Evolutionary conservation across 2,113 vertebrate genomes (phyloP).

Genomic region (Plecotus auritus): DNA sequence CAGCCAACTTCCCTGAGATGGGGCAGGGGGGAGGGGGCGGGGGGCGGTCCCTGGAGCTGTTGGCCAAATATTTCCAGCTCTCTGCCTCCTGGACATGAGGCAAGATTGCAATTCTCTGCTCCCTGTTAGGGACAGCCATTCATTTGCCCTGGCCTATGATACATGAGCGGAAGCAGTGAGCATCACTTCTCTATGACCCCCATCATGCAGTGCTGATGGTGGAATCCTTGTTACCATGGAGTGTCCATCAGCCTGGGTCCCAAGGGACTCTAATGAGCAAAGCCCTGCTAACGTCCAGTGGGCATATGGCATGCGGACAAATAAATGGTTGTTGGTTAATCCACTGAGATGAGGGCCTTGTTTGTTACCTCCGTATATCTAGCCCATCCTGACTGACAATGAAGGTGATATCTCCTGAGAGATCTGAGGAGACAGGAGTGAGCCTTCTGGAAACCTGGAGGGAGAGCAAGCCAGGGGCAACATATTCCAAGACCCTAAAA

Average conservation of each 20-base stretch:
- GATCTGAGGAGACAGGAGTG: neutral
- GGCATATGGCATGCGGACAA: neutral
- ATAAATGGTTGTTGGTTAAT: neutral
- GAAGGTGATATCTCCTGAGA: neutral
- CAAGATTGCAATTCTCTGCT: neutral
- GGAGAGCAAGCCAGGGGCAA: neutral
- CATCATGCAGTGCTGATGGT: too few species aligned
- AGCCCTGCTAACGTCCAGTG: neutral
- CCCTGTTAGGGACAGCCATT: neutral
- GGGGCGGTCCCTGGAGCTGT: accelerated
- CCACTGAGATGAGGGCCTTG: neutral
- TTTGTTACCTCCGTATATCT: neutral
- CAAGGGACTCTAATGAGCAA: neutral
- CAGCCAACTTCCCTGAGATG: neutral
- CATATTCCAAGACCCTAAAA: neutral
- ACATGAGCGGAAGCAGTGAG: neutral
- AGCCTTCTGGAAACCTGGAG: neutral
- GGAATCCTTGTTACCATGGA: neutral
- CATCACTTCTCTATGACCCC: too few species aligned
- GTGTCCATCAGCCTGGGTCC: neutral
- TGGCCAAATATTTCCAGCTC: neutral
- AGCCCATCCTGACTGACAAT: neutral
- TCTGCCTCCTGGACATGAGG: neutral
- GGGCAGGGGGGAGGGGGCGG: too few species aligned
- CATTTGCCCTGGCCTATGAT: neutral